Base-by-base conservation (phyloP, 2,888 invertebrate species). In the Morpho deidamia region DNA sequence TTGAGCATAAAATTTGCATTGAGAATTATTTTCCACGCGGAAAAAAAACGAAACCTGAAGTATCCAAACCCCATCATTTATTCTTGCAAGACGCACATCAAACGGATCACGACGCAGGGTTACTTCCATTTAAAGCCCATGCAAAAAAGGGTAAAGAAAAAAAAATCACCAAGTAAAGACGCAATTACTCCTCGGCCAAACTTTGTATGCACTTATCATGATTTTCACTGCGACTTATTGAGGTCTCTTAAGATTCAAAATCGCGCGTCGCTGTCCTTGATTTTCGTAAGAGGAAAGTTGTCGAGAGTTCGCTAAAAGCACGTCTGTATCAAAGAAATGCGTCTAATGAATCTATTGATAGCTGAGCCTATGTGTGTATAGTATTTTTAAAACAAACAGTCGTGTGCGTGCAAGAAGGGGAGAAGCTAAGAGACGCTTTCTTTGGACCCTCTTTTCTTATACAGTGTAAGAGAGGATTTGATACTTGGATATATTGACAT, bases 261-360 rank as follows among this genome's bases (percentile, higher is more conserved):
- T 76, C n/a, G 69, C 49, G 8, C 59, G 60, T 11, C 53, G 42
- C 47, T 40, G 48, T 23, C 8, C 23, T 55, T 55, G 45, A 40
- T 32, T 55, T 46, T 41, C 55, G 74, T 60, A 74, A 60, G 61
- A 43, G 52, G 63, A 70, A 64, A 48, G 56, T 70, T 70, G 81
- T 71, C 51, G 56, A 62, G 60, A 69, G 72, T 72, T 70, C 67
- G 83, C 84, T 87, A 84, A 87, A 88, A 87, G 87, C 85, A 70
- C 68, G 70, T 75, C 72, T 69, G 77, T 83, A 78, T 86, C 87
- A 88, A 89, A 89, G 87, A 87, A 89, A 86, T 83, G 77, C 83
- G 76, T 86, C 87, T 88, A 86, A 88, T 85, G 86, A 88, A 81
- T 83, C 81, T 84, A 89, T 89, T 86, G 87, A 84, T 86, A 83